Percentiles rank a stretch among this genome's conserved stretches.
Conservation (phyloP, 2,797 vertebrate genomes). For the Sebastes iracundus region DNA sequence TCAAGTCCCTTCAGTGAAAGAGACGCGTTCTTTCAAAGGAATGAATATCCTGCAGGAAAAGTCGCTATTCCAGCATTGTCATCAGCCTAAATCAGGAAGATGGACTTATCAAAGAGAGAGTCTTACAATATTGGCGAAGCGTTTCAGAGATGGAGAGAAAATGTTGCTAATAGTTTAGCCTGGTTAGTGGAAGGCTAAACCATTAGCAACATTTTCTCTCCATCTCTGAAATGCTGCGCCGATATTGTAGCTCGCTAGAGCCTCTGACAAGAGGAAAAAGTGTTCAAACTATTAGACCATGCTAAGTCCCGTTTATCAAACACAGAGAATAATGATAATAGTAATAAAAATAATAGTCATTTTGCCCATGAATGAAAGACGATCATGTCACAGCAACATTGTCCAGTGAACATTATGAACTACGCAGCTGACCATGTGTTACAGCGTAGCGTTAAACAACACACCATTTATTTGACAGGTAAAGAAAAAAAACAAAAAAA, state of each 20-base stretch:
- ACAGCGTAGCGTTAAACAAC: conserved; percentile 51
- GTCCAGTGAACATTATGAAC: conserved; percentile 65
- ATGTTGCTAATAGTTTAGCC: too few species aligned
- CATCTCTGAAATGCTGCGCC: neutral
- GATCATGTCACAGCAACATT: conserved; percentile 50
- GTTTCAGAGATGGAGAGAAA: too few species aligned
- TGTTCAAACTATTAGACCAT: neutral
- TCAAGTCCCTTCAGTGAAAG: neutral
- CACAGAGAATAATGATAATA: neutral
- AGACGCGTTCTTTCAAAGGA: neutral
- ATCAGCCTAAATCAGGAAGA: neutral
- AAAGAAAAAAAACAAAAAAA: conserved; percentile 39
- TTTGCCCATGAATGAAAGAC: conserved; percentile 63
- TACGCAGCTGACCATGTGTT: conserved; percentile 49
- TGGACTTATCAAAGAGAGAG: too few species aligned
- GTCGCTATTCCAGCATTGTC: neutral
- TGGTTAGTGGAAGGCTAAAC: too few species aligned
- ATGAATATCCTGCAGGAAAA: neutral
- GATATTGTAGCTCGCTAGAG: too few species aligned
- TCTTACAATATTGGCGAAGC: too few species aligned
- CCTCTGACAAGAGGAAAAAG: too few species aligned
- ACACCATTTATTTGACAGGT: conserved; percentile 59
- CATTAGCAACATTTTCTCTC: too few species aligned
- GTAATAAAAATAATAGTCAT: too few species aligned
- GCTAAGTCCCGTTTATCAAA: neutral